phyloP scores from a whole-genome alignment of 2,113 vertebrate genomes.

The Sturnira hondurensis region DNA sequence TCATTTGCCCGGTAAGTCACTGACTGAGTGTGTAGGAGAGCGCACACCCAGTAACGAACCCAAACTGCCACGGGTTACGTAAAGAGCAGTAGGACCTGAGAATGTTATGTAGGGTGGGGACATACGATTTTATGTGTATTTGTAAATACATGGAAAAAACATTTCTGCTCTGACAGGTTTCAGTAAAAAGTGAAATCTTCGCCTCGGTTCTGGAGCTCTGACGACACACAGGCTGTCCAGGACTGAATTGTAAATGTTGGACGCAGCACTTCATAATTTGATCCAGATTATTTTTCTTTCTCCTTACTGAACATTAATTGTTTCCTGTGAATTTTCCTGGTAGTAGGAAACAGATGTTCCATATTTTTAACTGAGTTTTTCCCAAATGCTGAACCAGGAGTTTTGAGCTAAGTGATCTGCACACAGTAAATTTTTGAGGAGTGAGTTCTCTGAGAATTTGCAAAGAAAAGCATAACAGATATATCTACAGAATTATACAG shows the following conservation, averaged over 20 bases:
- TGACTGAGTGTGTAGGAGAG: background rate
- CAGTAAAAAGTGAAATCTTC: background rate
- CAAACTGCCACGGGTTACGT: background rate
- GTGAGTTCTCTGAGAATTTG: background rate
- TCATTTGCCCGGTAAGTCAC: background rate
- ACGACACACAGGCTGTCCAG: background rate
- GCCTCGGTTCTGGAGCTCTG: background rate
- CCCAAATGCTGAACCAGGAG: conserved; percentile 37
- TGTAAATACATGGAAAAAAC: background rate
- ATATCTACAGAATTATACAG: background rate
- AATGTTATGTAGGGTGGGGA: background rate
- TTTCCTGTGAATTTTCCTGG: conserved; percentile 58
- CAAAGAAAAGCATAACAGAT: conserved; percentile 9
- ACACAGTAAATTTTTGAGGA: background rate
- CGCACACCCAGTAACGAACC: background rate
- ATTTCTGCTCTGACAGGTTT: background rate
- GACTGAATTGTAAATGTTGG: background rate
- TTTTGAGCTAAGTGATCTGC: background rate
- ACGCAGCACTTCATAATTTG: conserved; percentile 18
- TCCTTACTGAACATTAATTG: conserved; percentile 38
- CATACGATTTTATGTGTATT: background rate
- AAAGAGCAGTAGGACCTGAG: background rate
- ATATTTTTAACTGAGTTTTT: conserved; percentile 48
- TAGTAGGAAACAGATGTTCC: conserved; percentile 61
- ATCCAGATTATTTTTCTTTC: conserved; percentile 55